Evolutionary conservation across 2,113 vertebrate species (phyloP).

Genomic region (Lepus timidus): DNA sequence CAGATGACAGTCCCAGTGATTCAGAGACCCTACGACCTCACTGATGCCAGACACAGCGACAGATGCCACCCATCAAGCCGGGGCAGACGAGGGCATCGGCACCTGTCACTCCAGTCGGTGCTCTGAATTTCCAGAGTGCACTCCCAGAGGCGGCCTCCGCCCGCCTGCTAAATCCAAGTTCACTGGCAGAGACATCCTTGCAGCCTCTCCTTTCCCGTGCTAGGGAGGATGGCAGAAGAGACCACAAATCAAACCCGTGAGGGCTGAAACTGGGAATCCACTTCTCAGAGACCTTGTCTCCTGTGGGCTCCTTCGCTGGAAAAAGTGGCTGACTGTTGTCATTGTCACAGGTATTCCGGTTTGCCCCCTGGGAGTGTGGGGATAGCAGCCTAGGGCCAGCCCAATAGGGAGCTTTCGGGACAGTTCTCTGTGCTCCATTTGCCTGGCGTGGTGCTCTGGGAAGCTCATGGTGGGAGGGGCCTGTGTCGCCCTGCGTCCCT

Average conservation of each 20-base stretch:
- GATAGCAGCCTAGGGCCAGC: neutral
- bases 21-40: neutral
- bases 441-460: neutral
- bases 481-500: neutral
- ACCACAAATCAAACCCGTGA: neutral
- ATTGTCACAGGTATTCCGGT: accelerated
- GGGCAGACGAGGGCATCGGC: neutral
- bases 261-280: neutral
- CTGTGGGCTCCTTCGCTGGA: neutral
- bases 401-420: neutral
- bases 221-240: neutral
- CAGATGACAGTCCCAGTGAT: neutral
- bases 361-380: accelerated
- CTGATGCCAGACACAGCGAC: neutral
- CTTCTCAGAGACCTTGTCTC: neutral
- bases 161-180: neutral
- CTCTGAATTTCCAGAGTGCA: neutral
- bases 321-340: neutral
- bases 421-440: accelerated
- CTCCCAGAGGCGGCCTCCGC: accelerated
- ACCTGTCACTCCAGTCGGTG: neutral
- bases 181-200: neutral
- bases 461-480: neutral
- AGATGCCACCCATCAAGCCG: neutral
- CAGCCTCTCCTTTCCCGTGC: neutral